Conservation (phyloP, 2,888 invertebrate species). For the Hydrotaea diabolus region DNA sequence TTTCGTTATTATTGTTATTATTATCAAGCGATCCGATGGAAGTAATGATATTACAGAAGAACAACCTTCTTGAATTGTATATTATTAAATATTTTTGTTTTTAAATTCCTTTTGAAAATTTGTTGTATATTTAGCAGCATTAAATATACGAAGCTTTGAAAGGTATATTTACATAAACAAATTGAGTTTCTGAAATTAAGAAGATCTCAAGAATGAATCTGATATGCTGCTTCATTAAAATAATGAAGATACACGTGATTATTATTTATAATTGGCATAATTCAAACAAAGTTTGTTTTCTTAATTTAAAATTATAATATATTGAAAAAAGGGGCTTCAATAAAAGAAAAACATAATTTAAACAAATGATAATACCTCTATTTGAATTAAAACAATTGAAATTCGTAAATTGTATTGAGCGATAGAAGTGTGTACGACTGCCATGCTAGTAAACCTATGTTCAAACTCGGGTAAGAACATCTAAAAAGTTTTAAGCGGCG, state of each 20-base stretch:
- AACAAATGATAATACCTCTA: neutral
- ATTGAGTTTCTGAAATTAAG: neutral
- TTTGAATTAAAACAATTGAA: no score
- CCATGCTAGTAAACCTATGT: no score
- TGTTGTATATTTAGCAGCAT: conserved; percentile 8
- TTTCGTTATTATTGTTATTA: conserved; percentile 27
- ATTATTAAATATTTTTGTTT: neutral
- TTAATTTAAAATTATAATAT: conserved; percentile 22
- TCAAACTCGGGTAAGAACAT: no score
- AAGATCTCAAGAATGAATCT: conserved; percentile 30
- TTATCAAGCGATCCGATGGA: neutral
- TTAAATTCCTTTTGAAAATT: neutral
- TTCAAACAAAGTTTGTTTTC: conserved; percentile 27
- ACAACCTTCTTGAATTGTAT: neutral
- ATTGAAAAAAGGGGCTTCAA: conserved; percentile 32
- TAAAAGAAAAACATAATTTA: conserved; percentile 6
- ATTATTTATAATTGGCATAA: conserved; percentile 3
- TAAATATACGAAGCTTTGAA: neutral
- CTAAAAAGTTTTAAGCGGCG: no score
- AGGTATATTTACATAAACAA: neutral
- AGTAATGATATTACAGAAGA: neutral
- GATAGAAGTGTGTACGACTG: no score
- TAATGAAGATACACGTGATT: neutral
- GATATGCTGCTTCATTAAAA: conserved; percentile 1
- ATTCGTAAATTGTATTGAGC: no score